phyloP scores from a whole-genome alignment of 2,797 vertebrate genomes.

The Sciurus vulgaris region DNA sequence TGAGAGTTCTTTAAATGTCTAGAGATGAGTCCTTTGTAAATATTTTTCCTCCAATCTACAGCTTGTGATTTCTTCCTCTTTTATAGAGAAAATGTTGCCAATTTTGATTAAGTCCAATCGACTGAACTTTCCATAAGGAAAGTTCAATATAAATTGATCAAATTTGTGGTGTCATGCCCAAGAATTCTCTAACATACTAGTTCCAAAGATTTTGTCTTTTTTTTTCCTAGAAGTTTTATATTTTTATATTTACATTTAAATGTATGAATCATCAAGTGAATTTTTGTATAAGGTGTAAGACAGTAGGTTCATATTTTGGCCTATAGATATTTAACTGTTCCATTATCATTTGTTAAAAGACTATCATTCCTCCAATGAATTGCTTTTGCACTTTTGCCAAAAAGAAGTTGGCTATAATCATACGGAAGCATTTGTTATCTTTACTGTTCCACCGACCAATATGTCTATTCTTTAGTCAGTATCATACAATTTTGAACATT shows the following conservation, averaged over 20 bases:
- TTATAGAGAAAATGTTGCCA: neutral
- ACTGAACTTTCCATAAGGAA: neutral
- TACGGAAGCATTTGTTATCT: neutral
- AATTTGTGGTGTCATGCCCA: neutral
- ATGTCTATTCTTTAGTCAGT: neutral
- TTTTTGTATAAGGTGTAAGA: neutral
- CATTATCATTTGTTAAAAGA: too few species aligned
- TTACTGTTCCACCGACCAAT: neutral
- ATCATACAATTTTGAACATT: neutral
- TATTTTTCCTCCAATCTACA: neutral
- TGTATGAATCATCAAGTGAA: neutral
- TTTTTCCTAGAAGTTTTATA: neutral
- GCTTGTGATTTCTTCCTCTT: neutral
- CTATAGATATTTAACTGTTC: neutral
- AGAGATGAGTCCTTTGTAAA: neutral
- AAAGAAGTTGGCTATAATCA: neutral
- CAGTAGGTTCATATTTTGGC: neutral
- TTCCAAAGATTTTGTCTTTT: neutral
- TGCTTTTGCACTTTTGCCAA: too few species aligned
- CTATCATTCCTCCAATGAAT: too few species aligned
- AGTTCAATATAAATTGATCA: too few species aligned
- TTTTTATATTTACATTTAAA: neutral
- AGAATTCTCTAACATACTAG: neutral
- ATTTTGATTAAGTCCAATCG: neutral
- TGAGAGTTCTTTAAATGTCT: slow-evolving; percentile 28